Percentiles rank a stretch among this genome's conserved stretches.
These are phyloP conservation scores for Gonocerus acuteangulatus DNA, from an alignment of 2,888 invertebrate species.

Conservation along the genomic window DNA sequence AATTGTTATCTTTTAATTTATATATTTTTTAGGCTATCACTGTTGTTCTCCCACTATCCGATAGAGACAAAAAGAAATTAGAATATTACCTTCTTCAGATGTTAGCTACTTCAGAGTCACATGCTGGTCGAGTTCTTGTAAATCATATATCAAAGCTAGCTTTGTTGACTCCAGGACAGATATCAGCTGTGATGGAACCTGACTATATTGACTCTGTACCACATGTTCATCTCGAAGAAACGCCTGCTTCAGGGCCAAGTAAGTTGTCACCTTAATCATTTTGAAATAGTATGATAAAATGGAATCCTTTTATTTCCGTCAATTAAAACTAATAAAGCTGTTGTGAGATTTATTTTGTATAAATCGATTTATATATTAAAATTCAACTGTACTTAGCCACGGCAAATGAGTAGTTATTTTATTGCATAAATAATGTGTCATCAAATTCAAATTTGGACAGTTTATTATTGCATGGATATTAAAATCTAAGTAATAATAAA, in stretches of 20 bases:
- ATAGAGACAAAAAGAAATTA: slow-evolving; percentile 6
- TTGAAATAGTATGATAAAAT: neutral
- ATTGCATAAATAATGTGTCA: too few relatives aligned
- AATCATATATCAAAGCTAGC: neutral
- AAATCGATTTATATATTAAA: too few relatives aligned
- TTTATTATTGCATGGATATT: too few relatives aligned
- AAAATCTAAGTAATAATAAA: too few relatives aligned
- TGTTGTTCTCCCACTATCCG: slow-evolving; percentile 1
- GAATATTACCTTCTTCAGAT: slow-evolving; percentile 17
- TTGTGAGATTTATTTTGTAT: too few relatives aligned
- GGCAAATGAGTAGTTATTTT: too few relatives aligned
- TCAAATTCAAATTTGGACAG: too few relatives aligned
- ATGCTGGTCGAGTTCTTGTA: neutral
- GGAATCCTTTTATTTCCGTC: too few relatives aligned
- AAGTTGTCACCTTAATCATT: neutral
- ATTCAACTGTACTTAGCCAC: too few relatives aligned
- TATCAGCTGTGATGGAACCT: slow-evolving; percentile 5
- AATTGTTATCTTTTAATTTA: too few relatives aligned
- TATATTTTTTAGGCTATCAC: slow-evolving; percentile 2
- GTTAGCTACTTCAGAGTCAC: slow-evolving; percentile 5
- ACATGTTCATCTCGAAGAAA: slow-evolving; percentile 6
- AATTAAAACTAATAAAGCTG: too few relatives aligned
- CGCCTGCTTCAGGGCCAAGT: neutral
- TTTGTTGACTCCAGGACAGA: slow-evolving; percentile 17
- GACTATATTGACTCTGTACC: slow-evolving; percentile 21